phyloP scores from a whole-genome alignment of 1,140 invertebrate genomes.

The Temnothorax curvispinosus region DNA sequence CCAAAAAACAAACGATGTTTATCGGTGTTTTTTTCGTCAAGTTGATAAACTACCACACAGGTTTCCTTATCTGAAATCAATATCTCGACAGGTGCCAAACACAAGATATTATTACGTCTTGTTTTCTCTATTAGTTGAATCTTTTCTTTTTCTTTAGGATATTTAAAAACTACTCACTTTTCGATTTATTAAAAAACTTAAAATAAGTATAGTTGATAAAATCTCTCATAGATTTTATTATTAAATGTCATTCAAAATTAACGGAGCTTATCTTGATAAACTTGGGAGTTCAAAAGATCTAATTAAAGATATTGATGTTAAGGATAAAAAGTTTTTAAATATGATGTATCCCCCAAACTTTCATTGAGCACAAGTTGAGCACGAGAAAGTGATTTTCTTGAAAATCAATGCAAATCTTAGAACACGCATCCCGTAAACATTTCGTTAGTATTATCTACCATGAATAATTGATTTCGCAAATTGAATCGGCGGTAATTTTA shows the following conservation, averaged over 20 bases:
- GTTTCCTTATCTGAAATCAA: constrained; percentile 24
- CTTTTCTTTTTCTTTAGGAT: not conserved
- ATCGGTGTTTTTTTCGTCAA: not conserved
- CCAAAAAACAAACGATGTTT: not conserved
- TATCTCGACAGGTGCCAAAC: not conserved
- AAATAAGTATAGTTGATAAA: not conserved
- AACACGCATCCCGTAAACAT: not conserved
- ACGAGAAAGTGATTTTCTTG: constrained; percentile 11
- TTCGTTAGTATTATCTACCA: not conserved
- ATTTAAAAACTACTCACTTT: not conserved
- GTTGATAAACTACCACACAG: not conserved
- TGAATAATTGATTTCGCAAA: constrained; percentile 43
- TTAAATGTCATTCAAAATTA: not conserved
- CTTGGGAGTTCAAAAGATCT: not conserved
- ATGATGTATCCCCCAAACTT: no score
- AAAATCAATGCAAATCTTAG: not conserved
- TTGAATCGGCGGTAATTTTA: not conserved
- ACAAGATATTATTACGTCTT: not conserved
- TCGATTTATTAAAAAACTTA: not conserved
- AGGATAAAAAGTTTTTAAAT: not conserved
- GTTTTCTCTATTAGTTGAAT: not conserved
- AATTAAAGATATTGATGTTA: not conserved
- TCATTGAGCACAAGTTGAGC: not conserved
- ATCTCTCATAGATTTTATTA: not conserved
- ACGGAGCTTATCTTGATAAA: not conserved